phyloP scores from a whole-genome alignment of 1,140 invertebrate genomes.

The Protaetia brevitarsis region DNA sequence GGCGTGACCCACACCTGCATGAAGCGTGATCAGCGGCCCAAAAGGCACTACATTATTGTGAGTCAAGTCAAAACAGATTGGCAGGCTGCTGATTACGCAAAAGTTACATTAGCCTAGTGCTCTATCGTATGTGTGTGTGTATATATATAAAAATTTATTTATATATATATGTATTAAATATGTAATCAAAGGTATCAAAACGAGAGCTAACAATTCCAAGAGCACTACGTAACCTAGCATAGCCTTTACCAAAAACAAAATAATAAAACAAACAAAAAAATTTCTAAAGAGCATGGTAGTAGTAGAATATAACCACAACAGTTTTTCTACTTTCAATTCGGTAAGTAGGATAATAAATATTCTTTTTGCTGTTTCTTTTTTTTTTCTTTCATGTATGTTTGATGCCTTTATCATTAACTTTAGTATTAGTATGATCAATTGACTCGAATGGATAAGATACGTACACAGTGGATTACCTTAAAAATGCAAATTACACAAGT shows the following conservation, averaged over 20 bases:
- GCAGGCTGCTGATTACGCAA: constrained; percentile 47
- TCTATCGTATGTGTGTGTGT: not conserved
- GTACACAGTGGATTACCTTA: constrained; percentile 12
- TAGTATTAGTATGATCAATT: not conserved
- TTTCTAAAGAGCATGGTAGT: constrained; percentile 17
- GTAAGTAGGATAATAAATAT: not conserved
- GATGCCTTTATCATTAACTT: not conserved
- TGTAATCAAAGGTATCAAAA: not conserved
- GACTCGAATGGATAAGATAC: constrained; percentile 12
- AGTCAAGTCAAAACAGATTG: constrained; percentile 40
- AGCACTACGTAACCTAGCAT: constrained; percentile 24
- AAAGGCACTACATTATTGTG: constrained; percentile 49
- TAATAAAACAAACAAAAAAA: not conserved
- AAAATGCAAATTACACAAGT: constrained; percentile 22
- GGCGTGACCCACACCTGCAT: constrained; percentile 46
- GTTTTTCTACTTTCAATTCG: not conserved
- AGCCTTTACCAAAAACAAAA: constrained; percentile 22
- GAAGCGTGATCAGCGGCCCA: constrained; percentile 48
- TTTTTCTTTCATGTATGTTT: not conserved
- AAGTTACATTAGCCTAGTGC: constrained; percentile 26
- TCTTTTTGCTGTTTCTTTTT: not conserved
- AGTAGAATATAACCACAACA: not conserved
- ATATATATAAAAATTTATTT: constrained; percentile 8
- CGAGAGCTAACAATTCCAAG: not conserved
- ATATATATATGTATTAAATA: not conserved